Evolutionary conservation across 2,888 invertebrate species (phyloP).

Genomic region (Cataglyphis cursor): DNA sequence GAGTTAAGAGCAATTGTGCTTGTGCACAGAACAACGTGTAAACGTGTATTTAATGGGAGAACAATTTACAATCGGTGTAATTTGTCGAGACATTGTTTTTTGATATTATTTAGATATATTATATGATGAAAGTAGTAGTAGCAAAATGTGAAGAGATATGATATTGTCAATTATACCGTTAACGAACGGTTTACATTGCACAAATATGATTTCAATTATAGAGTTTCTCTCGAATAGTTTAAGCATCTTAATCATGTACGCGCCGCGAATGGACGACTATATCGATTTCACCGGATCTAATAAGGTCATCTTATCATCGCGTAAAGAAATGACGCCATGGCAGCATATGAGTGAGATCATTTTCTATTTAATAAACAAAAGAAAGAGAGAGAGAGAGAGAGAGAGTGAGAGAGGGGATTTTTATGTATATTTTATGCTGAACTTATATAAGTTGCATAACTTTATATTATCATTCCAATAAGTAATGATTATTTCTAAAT

Average conservation of each 20-base stretch:
- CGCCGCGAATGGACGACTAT: constrained; percentile 25
- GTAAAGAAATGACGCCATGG: constrained; percentile 37
- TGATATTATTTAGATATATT: neutral
- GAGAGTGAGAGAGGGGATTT: neutral
- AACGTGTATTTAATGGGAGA: neutral
- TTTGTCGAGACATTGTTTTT: constrained; percentile 42
- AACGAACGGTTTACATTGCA: constrained; percentile 26
- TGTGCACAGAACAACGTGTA: neutral
- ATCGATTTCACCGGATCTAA: constrained; percentile 62
- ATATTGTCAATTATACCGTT: constrained; percentile 42
- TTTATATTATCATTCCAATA: neutral
- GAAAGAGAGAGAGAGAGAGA: neutral
- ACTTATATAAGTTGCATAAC: neutral
- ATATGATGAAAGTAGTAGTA: constrained; percentile 35
- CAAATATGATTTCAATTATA: constrained; percentile 58
- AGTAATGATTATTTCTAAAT: neutral
- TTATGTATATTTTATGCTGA: neutral
- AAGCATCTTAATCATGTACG: constrained; percentile 8
- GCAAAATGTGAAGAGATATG: constrained; percentile 10
- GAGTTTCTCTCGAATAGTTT: constrained; percentile 60
- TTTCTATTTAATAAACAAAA: constrained; percentile 31
- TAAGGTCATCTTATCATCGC: constrained; percentile 34
- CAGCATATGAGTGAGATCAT: constrained; percentile 42
- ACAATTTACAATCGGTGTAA: neutral
- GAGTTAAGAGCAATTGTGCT: neutral